Base-by-base conservation (phyloP, 1,140 invertebrate genomes). In the Atta cephalotes region DNA sequence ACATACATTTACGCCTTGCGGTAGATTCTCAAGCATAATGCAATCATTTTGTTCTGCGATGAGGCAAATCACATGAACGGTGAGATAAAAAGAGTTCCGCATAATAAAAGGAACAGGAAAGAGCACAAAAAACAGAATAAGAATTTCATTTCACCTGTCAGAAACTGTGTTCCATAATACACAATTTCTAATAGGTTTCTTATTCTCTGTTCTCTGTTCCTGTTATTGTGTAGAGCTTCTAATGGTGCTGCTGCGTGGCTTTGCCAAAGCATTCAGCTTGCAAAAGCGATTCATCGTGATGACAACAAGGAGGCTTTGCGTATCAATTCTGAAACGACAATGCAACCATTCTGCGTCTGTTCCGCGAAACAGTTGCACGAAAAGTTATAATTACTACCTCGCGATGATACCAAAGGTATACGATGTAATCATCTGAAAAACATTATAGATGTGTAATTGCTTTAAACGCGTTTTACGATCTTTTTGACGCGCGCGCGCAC, bases 361-460 rank as follows among this genome's bases (percentile, higher is more conserved):
- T 58, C 0, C n/a, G 25, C 14, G 16, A n/a, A 28, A 51, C 53
- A 18, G 16, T 85, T 88, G 62, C 45, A 76, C 35, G 39, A 79
- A 35, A 21, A 84, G 35, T 28, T 72, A 25, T 70, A 74, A 74
- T 84, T 72, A 39, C 65, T 91, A 91, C 87, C 85, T 91, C 90
- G 87, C 71, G 77, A 91, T 74, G 56, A 89, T 87, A 89, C 87
- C 90, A 91, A 91, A 91, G 80, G 72, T 86, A 77, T 49, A 85
- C 31, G 21, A 81, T 88, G 51, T 89, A 49, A 80, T 82, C 63
- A 25, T 84, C 85, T 63, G 7, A 39, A 25, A 16, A 71, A 77
- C 3, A 28, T 89, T 86, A 56, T 86, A 35, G 58, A 21, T 80
- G 45, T 56, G 28, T 21, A 7, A 39, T 7, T 31, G 53, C 10